Percentiles rank a stretch among this genome's conserved stretches.
These are phyloP conservation scores for Merodon equestris DNA, from an alignment of 2,888 invertebrate genomes.

Conservation along the genomic window DNA sequence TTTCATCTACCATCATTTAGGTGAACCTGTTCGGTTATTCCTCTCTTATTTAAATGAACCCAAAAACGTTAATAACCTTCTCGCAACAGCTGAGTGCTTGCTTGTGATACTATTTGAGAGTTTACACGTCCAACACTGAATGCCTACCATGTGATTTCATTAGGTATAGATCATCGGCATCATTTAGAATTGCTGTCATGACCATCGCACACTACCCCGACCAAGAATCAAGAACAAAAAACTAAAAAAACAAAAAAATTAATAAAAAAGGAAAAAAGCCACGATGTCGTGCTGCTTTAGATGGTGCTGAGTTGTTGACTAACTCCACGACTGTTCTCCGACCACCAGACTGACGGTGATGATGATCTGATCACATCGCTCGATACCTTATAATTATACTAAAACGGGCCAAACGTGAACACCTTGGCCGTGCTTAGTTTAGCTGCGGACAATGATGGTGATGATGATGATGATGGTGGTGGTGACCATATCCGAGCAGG, in stretches of 20 bases:
- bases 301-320: not conserved
- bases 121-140: not conserved
- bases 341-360: not conserved
- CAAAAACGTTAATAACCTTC: conserved; percentile 7
- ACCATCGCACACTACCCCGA: conserved; percentile 17
- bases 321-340: not conserved
- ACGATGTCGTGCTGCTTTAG: conserved; percentile 27
- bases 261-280: not conserved
- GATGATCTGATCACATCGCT: conserved; percentile 51
- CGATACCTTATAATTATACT: conserved; percentile 50
- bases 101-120: not conserved
- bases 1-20: conserved; percentile 3
- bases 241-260: too few relatives aligned
- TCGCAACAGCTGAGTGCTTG: conserved; percentile 2
- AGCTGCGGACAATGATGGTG: conserved; percentile 42
- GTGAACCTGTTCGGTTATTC: conserved; percentile 9
- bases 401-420: conserved; percentile 58
- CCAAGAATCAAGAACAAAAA: too few relatives aligned
- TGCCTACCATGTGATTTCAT: conserved; percentile 30
- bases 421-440: conserved; percentile 65
- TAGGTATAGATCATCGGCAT: conserved; percentile 36
- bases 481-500: conserved; percentile 51
- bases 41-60: conserved; percentile 19
- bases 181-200: not conserved
- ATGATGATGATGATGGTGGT: not conserved